Conservation (phyloP, 2,888 invertebrate genomes). For the Pyrrhopygopsis socrates region DNA sequence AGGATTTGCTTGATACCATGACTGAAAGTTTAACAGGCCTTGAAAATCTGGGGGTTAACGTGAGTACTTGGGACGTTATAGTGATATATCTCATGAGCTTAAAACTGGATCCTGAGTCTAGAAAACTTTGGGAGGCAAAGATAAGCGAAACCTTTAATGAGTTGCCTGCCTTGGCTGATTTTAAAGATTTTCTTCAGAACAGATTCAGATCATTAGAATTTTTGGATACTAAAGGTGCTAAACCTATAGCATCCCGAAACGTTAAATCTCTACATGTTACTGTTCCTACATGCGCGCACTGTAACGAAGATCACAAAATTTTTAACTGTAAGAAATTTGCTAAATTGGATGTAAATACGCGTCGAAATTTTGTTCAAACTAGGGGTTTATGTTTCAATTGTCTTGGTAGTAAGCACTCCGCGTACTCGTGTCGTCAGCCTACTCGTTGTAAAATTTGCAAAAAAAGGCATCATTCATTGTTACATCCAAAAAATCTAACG, state of each 20-base stretch:
- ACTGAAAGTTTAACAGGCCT: slow-evolving; percentile 69
- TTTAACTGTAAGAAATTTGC: slow-evolving; percentile 74
- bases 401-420: slow-evolving; percentile 73
- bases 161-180: slow-evolving; percentile 25
- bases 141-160: slow-evolving; percentile 11
- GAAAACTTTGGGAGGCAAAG: slow-evolving; percentile 56
- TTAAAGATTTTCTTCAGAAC: slow-evolving; percentile 42
- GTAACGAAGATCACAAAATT: slow-evolving; percentile 72
- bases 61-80: slow-evolving; percentile 46
- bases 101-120: slow-evolving; percentile 49
- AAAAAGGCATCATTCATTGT: slow-evolving; percentile 72
- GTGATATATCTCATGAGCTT: slow-evolving; percentile 38
- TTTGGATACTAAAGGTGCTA: slow-evolving; percentile 20
- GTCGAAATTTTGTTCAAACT: slow-evolving; percentile 66
- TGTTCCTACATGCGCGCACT: neutral
- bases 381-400: slow-evolving; percentile 82
- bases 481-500: slow-evolving; percentile 56
- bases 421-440: slow-evolving; percentile 59
- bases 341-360: slow-evolving; percentile 48
- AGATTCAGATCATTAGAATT: slow-evolving; percentile 54
- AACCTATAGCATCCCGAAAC: neutral
- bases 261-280: neutral
- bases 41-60: slow-evolving; percentile 47
- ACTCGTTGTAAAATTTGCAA: slow-evolving; percentile 70
- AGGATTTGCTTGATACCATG: slow-evolving; percentile 73